Evolutionary conservation across 2,797 vertebrate genomes (phyloP), one percentile per base, ranked within the genome.

Genomic region (Mus spretus): DNA sequence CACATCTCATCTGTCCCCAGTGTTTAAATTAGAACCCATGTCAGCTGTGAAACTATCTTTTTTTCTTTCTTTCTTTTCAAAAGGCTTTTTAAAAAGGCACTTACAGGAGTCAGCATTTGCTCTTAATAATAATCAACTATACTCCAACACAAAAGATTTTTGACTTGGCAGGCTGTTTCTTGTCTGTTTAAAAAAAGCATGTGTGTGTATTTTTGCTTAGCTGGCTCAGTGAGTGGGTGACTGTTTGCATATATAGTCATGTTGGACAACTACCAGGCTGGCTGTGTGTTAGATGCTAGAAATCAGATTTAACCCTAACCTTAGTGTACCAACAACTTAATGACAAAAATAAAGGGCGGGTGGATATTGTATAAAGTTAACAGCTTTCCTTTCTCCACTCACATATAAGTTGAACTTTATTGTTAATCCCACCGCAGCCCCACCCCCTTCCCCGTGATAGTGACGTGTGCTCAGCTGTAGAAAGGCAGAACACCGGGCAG

Each of bases 71-170:
- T 13, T 59, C 81, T 61, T 83, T 28, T 82, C 19, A 80, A 53
- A 85, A 63, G 50, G 47, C 6, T 70, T 81, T 80, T 75, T 83
- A 0, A 53, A 92, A 91, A 34, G 31, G 9, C 9, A 83, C 28
- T 77, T 50, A 75, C 12, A 53, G 24, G 31, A 82, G 40, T 22
- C 75, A 50, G 55, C 50, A n/a, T 85, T 93, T 87, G 0, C 44
- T 84, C 94, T 92, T 88, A 83, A 79, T 70, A n/a, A 63, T 57
- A 86, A 75, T 94, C 72, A 89, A 47, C 79, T 85, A 40, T 61
- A 59, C 63, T 70, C 40, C 37, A 65, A 65, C 79, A 95, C 55
- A 83, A 65, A 81, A 67, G 63, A 47, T n/a, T 90, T 95, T 93
- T 67, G 15, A 15, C 53, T 93, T 83, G 65, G 17, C 70, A 88